Evolutionary conservation across 2,113 vertebrate genomes (phyloP), one percentile per base, ranked within the genome.

Genomic region (Tetraodon nigroviridis): DNA sequence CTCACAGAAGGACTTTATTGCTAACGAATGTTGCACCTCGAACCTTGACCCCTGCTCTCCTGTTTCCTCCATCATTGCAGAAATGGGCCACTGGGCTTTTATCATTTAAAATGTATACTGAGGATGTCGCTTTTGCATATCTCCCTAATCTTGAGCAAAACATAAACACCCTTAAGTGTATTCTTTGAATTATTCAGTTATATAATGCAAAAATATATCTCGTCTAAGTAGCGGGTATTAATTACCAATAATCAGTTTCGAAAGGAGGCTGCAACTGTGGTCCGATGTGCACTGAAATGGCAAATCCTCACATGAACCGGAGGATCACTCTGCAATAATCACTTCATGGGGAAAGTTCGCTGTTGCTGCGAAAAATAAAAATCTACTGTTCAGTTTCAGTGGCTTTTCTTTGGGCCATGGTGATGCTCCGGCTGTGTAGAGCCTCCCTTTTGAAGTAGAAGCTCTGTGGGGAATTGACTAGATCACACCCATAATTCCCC

Each of bases 401-500:
- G 70, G 61, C 71, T 73, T 64, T 58, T 76, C 64, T 68, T 63
- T 32, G 59, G 71, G 69, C 63, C 8, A 45, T 59, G 76, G 65
- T 58, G 42, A 76, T 84, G 83, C 86, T 84, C 85, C 80, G 76
- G 55, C 32, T 62, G 82, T 79, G 75, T 82, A 79, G 69, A 57
- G 64, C 56, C 71, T 53, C 57, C 78, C 88, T 77, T 87, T 88
- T 88, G 86, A 89, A 86, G 85, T 85, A 74, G 71, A 84, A 82
- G 73, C 76, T 86, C 86, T 57, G 76, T 57, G 58, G 84, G 84
- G 82, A 88, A 80, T 84, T 74, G 72, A 76, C 74, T 82, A 77
- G 74, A 86, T 86, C 80, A 55, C 69, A 72, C 74, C 73, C 69
- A 49, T 81, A 83, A 86, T 85, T 82, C 66, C 24, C 44, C 69